Percentiles rank a stretch among this genome's conserved stretches.
phyloP scores from a whole-genome alignment of 2,888 invertebrate species.

The Trypoxylon attenuatum region DNA sequence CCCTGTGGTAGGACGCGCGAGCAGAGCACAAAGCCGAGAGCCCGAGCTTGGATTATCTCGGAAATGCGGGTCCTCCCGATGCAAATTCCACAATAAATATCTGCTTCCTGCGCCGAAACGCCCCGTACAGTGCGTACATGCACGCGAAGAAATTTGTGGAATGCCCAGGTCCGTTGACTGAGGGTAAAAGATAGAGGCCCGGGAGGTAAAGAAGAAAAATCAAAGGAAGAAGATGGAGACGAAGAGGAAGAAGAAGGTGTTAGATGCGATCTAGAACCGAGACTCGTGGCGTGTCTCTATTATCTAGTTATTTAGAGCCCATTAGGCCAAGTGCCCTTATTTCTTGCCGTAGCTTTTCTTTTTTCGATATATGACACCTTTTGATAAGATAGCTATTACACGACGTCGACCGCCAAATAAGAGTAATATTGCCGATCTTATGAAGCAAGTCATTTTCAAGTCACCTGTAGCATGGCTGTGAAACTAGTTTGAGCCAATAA shows the following conservation, averaged over 20 bases:
- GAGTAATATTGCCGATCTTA: no score
- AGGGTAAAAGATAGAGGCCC: no score
- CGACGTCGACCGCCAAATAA: no score
- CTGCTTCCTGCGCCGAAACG: conserved; percentile 31
- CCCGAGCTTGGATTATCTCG: conserved; percentile 34
- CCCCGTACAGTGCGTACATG: conserved; percentile 3
- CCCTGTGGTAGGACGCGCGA: not conserved
- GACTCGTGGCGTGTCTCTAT: conserved; percentile 32
- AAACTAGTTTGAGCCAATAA: no score
- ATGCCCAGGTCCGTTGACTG: no score
- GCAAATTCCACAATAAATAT: conserved; percentile 53
- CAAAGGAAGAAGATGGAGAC: no score
- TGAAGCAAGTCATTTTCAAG: no score
- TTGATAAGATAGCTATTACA: conserved; percentile 3
- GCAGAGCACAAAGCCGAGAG: no score
- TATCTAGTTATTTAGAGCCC: conserved; percentile 34
- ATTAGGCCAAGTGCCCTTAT: conserved; percentile 11
- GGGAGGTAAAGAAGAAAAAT: no score
- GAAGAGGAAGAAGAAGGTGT: conserved; percentile 8
- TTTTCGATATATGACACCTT: not conserved
- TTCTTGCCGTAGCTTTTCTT: not conserved
- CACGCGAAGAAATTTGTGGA: conserved; percentile 37
- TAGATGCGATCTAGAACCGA: conserved; percentile 24
- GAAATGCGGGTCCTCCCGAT: conserved; percentile 34
- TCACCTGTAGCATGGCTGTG: not conserved